phyloP scores from a whole-genome alignment of 2,113 vertebrate genomes.

The Poeciliopsis retropinna region DNA sequence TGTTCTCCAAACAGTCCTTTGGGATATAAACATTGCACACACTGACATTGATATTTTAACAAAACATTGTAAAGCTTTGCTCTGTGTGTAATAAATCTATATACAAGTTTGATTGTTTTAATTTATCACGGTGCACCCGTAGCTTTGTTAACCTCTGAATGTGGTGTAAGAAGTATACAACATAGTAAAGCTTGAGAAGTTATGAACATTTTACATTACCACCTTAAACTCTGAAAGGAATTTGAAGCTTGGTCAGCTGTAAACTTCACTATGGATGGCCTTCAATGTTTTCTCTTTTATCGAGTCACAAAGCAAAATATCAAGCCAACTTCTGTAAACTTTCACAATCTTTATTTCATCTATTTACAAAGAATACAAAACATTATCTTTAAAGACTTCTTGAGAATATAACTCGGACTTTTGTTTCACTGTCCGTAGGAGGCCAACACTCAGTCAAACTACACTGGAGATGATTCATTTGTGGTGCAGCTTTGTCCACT shows the following conservation, averaged over 20 bases:
- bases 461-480: slow-evolving; percentile 57
- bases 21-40: no score
- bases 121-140: neutral
- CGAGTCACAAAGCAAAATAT: slow-evolving; percentile 1
- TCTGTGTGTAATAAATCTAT: neutral
- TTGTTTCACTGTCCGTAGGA: slow-evolving; percentile 3
- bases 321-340: slow-evolving; percentile 11
- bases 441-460: neutral
- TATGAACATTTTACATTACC: neutral
- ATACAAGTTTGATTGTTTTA: no score
- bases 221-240: neutral
- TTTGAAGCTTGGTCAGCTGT: neutral
- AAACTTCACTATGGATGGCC: no score
- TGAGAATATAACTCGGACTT: slow-evolving; percentile 9
- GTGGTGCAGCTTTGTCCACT: slow-evolving; percentile 68
- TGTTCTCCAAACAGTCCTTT: neutral
- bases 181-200: neutral
- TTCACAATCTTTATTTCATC: slow-evolving; percentile 66
- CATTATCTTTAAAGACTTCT: slow-evolving; percentile 4
- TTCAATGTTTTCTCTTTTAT: neutral
- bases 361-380: slow-evolving; percentile 84
- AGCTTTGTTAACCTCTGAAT: neutral
- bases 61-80: neutral
- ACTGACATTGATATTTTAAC: no score
- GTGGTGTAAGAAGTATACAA: neutral